phyloP scores from a whole-genome alignment of 2,888 invertebrate species.

The Eristalinus aeneus region DNA sequence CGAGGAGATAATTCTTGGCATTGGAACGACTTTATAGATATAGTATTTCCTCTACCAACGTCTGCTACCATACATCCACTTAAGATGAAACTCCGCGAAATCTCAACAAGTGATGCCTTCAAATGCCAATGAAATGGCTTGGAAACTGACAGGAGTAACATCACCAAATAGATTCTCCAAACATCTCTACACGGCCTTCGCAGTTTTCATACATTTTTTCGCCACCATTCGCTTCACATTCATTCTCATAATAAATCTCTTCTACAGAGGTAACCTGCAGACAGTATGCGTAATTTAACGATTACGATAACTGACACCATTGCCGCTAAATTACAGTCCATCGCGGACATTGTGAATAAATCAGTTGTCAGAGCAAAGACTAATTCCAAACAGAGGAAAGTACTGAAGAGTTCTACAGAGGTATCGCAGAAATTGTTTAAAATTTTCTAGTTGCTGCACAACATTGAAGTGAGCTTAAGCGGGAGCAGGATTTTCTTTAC shows the following conservation, averaged over 20 bases:
- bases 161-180: conserved; percentile 56
- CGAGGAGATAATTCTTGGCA: too few relatives aligned
- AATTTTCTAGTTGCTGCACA: conserved; percentile 74
- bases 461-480: conserved; percentile 74
- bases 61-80: not conserved
- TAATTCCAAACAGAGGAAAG: conserved; percentile 69
- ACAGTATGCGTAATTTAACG: conserved; percentile 76
- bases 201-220: conserved; percentile 73
- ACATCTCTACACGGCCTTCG: conserved; percentile 70
- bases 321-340: conserved; percentile 73
- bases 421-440: conserved; percentile 73
- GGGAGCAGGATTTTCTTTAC: conserved; percentile 73
- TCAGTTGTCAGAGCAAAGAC: conserved; percentile 67
- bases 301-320: conserved; percentile 77
- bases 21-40: too few relatives aligned
- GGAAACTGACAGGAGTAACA: conserved; percentile 76
- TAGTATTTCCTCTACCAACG: not conserved
- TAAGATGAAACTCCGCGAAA: conserved; percentile 15
- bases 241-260: conserved; percentile 75
- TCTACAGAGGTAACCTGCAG: conserved; percentile 73
- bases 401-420: conserved; percentile 71
- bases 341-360: conserved; percentile 69
- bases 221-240: conserved; percentile 76
- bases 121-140: conserved; percentile 77
- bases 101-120: conserved; percentile 74